phyloP scores from a whole-genome alignment of 2,888 invertebrate genomes.

The Phengaris alcon region DNA sequence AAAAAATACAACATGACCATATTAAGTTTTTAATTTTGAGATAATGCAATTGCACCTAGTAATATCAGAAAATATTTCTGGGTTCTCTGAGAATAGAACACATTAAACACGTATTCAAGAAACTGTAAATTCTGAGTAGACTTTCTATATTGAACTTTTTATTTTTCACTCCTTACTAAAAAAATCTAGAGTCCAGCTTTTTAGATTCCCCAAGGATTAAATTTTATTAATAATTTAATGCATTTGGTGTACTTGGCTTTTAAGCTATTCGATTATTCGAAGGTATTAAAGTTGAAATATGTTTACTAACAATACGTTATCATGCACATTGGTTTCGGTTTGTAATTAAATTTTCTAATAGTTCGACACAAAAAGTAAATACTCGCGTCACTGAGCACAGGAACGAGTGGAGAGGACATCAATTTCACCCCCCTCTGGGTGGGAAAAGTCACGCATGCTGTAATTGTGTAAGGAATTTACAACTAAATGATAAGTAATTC shows the following conservation, averaged over 20 bases:
- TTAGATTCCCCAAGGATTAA: background rate
- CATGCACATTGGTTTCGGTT: background rate
- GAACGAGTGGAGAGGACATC: background rate
- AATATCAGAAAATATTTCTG: no score
- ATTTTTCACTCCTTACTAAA: background rate
- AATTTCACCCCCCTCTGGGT: background rate
- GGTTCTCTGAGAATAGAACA: background rate
- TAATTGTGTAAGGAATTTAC: no score
- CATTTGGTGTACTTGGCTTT: no score
- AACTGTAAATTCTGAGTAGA: background rate
- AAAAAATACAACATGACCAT: no score
- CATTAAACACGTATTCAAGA: background rate
- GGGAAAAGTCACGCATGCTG: no score
- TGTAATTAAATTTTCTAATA: conserved; percentile 6
- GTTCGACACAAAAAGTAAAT: background rate
- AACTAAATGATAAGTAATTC: no score
- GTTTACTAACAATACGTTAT: no score
- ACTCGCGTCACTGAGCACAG: background rate
- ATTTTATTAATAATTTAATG: background rate
- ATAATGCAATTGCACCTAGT: no score
- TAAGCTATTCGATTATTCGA: no score
- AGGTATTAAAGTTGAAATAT: background rate
- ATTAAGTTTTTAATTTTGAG: no score
- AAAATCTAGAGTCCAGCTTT: background rate
- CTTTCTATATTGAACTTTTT: background rate